Evolutionary conservation across 2,888 invertebrate species (phyloP), one percentile per base, ranked within the genome.

Genomic region (Apamea sordens): DNA sequence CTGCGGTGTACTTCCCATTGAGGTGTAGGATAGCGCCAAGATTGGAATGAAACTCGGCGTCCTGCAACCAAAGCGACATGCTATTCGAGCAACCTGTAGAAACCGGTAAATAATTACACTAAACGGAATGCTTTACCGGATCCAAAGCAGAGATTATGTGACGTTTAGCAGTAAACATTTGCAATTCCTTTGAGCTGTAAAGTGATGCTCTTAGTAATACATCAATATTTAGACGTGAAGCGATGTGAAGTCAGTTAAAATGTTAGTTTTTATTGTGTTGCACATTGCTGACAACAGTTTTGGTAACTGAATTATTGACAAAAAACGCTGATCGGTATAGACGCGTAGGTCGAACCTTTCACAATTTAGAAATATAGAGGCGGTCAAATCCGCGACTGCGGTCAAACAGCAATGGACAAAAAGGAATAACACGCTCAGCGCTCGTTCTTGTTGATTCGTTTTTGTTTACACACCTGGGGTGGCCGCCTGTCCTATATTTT

Each of bases 11-110:
- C 94, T 99, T 99, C 44, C 99, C 99, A 94, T 99, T 99, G 87
- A 99, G 97, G 96, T 99, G 99, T 80, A 99, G 97, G 93, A 99
- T 99, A 79, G 99, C 99, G 44, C 99, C 99, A 78, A 99, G 97
- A 95, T 99, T 99, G 91, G 99, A 99, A 95, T 99, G 99, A 80
- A 99, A 98, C 88, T 98, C 98, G 0, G 99, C 98, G 92, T 99
- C 98, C 98, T 99, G 95, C 41, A 91, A 93, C 85, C 82, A 89
- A 91, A 88, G 75, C 1, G 41, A 69, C 53, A 80, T 75, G 73
- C 84, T 76, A 72, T 86, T 89, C 77, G 77, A 76, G 53, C 83
- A 82, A 72, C 82, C 53, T 77, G 28, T 75, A 61, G 47, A 83
- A 74, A 72, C 64, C 47, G 10, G 41, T 76, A 63, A 76, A 71